Conservation (phyloP, 2,113 vertebrate genomes). For the Sinocyclocheilus anshuiensis region DNA sequence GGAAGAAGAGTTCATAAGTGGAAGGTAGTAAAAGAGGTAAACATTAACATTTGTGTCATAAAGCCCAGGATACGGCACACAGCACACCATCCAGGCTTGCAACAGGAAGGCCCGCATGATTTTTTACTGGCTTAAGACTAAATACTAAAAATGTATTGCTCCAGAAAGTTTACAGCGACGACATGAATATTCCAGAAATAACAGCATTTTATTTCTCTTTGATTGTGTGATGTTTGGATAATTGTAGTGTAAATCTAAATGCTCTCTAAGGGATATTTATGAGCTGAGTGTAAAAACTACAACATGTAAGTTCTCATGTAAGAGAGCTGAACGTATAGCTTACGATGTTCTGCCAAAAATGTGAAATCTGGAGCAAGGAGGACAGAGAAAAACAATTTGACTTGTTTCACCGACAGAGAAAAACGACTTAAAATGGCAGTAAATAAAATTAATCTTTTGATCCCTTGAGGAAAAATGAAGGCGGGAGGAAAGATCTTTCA, state of each 20-base stretch:
- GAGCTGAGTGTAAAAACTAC: background rate
- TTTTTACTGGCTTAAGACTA: background rate
- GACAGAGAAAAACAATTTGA: background rate
- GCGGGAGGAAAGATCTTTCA: background rate
- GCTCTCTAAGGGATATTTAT: conserved; percentile 13
- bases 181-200: conserved; percentile 23
- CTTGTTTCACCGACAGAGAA: background rate
- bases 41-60: conserved; percentile 38
- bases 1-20: conserved; percentile 13
- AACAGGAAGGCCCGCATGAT: background rate
- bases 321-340: background rate
- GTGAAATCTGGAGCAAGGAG: background rate
- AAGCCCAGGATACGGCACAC: background rate
- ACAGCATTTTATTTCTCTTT: conserved; percentile 18
- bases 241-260: background rate
- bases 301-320: conserved; percentile 4
- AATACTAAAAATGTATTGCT: background rate
- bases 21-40: conserved; percentile 35
- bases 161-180: background rate
- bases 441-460: background rate
- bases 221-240: conserved; percentile 6
- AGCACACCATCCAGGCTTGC: background rate
- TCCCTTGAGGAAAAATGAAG: background rate
- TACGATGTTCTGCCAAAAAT: background rate
- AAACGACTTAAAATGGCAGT: background rate